A percentile compares a stretch with the other conserved stretches of the same genome.
Conservation (phyloP, 2,888 invertebrate species). For the Perithous albicinctus region DNA sequence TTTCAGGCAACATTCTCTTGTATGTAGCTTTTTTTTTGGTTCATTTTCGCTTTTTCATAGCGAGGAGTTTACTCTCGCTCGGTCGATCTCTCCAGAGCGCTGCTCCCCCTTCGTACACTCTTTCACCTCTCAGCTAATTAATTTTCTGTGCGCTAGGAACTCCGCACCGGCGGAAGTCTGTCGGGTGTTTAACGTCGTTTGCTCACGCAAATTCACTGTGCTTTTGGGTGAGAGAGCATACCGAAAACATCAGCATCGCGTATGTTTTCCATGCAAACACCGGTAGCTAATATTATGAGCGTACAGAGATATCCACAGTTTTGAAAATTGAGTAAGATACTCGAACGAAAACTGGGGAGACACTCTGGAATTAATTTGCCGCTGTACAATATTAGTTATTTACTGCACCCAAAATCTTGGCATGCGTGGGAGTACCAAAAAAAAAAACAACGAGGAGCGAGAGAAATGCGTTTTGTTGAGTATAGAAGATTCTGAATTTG, state of each 20-base stretch:
- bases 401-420: conserved; percentile 1
- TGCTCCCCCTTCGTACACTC: conserved; percentile 2
- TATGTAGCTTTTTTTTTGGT: not conserved
- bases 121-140: conserved; percentile 51
- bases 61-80: not conserved
- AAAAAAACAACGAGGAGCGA: not conserved
- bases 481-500: not conserved
- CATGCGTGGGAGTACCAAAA: conserved; percentile 1
- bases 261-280: conserved; percentile 60
- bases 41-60: not conserved
- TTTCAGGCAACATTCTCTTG: not conserved
- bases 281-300: conserved; percentile 46
- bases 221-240: not conserved
- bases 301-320: conserved; percentile 9
- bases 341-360: not conserved
- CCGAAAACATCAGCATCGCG: not conserved
- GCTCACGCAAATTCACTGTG: conserved; percentile 56
- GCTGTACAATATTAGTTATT: not conserved
- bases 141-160: conserved; percentile 38
- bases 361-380: conserved; percentile 13
- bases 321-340: conserved; percentile 10
- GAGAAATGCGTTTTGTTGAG: not conserved
- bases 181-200: conserved; percentile 57
- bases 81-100: not conserved
- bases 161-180: conserved; percentile 5